Base-by-base conservation (phyloP, 1,140 invertebrate species). In the Pectinophora gossypiella region DNA sequence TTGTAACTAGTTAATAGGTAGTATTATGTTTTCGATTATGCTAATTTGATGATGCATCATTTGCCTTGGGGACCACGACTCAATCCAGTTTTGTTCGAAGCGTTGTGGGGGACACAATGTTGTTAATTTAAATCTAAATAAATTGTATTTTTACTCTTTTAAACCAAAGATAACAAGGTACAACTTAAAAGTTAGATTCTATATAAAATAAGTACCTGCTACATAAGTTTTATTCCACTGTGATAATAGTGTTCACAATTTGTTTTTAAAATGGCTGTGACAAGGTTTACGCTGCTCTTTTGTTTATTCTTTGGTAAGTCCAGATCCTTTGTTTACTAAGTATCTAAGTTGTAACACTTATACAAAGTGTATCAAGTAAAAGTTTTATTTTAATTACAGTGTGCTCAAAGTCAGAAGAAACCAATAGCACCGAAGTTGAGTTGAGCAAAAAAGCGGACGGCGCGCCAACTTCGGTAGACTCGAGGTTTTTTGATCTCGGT, bases 401-500 rank as follows among this genome's bases (percentile, higher is more conserved):
- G 2, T 13, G n/a, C 16, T 13, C 36, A 40, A 40, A 40, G 2
- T 40, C 16, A 15, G 10, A 40, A 40, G 16, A 18, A 40, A 3
- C 16, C 36, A 40, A 40, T 15, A 7, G 36, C 36, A 7, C 6
- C 36, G 10, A 15, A 6, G 15, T 15, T 2, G 15, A 40, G 3
- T 6, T 18, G 2, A 18, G 2, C 13, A 40, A 18, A 15, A 40
- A 40, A 10, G 6, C 1, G 2, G 2, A 10, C n/a, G 36, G 6
- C 2, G 36, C 2, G 13, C 36, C 36, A 15, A 40, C 2, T 40
- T 40, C 36, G 2, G 36, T 40, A 10, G 36, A 40, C 36, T 56
- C 54, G 2, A 51, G 54, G 27, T 56, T 56, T 50, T 50, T 51
- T 38, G 49, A 48, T 21, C 32, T 51, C 19, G 23, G 27, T 3